Conservation (phyloP, 64 coral and sea anemone genomes). For the Montipora efflorescens region DNA sequence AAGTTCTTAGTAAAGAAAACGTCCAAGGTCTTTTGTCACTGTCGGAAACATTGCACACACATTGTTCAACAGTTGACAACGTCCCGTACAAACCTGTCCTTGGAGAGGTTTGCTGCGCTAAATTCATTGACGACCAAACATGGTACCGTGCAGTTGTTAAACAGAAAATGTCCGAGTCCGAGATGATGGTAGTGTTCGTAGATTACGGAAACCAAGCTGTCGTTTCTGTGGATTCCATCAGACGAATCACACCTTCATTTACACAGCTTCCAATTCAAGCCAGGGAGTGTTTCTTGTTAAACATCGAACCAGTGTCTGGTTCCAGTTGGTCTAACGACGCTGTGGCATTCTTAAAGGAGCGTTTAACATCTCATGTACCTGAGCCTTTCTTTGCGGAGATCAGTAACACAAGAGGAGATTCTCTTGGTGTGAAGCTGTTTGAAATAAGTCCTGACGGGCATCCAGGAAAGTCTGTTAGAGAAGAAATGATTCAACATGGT, state of each 20-base stretch:
- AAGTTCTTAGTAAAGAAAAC: slow-evolving; percentile 38
- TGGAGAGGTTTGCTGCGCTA: slow-evolving; percentile 64
- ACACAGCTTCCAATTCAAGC: slow-evolving; percentile 57
- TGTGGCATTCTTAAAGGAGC: slow-evolving; percentile 20
- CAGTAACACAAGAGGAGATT: background rate
- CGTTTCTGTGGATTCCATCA: slow-evolving; percentile 15
- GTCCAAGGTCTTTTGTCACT: slow-evolving; percentile 18
- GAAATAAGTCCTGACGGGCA: background rate
- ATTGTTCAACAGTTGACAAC: slow-evolving; percentile 42
- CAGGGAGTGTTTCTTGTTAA: slow-evolving; percentile 15
- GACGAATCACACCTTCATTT: slow-evolving; percentile 28
- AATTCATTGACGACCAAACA: slow-evolving; percentile 58
- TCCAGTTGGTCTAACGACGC: background rate
- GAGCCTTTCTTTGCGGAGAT: slow-evolving; percentile 33
- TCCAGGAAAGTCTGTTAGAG: background rate
- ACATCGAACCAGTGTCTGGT: background rate
- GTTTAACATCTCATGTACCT: background rate
- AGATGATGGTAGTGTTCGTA: slow-evolving; percentile 67
- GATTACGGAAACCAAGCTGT: slow-evolving; percentile 77
- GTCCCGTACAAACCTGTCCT: slow-evolving; percentile 24
- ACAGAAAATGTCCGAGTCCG: slow-evolving; percentile 37
- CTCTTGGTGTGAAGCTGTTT: slow-evolving; percentile 49
- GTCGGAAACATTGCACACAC: slow-evolving; percentile 12
- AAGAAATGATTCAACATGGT: slow-evolving; percentile 20
- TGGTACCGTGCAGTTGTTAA: slow-evolving; percentile 76